These are phyloP conservation scores for Pachliopta kotzebuea DNA, from an alignment of 2,888 invertebrate genomes.

Conservation along the genomic window DNA sequence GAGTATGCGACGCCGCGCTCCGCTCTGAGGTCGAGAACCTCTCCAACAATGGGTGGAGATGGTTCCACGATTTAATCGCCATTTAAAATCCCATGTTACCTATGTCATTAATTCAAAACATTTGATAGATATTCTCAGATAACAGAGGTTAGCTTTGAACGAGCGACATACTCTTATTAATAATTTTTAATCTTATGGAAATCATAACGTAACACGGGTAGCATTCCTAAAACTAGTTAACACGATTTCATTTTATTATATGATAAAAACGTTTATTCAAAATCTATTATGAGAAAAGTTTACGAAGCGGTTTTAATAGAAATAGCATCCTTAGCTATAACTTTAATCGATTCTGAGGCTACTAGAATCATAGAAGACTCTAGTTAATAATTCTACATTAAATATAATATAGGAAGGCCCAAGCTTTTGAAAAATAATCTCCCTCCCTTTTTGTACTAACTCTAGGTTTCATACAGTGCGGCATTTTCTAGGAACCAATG, in stretches of 20 bases:
- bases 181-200: neutral
- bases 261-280: neutral
- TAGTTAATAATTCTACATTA: neutral
- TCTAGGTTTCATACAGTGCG: too few species aligned
- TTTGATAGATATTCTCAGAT: slow-evolving; percentile 3
- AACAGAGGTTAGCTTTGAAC: neutral
- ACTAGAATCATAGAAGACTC: neutral
- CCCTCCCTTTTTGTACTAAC: too few species aligned
- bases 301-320: neutral
- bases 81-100: slow-evolving; percentile 36
- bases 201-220: neutral
- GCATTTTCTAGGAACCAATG: too few species aligned
- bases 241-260: too few species aligned
- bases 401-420: neutral
- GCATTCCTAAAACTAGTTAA: neutral
- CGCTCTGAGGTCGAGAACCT: slow-evolving; percentile 62
- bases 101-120: slow-evolving; percentile 19
- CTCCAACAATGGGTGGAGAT: slow-evolving; percentile 57
- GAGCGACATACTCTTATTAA: neutral
- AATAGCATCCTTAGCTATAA: neutral
- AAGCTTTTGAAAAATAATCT: too few species aligned
- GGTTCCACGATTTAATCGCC: slow-evolving; percentile 51
- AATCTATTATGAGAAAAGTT: neutral
- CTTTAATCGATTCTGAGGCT: neutral
- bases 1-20: slow-evolving; percentile 52